Percentiles rank a stretch among this genome's conserved stretches.
Conservation (phyloP, 2,797 vertebrate genomes). For the Esox lucius region DNA sequence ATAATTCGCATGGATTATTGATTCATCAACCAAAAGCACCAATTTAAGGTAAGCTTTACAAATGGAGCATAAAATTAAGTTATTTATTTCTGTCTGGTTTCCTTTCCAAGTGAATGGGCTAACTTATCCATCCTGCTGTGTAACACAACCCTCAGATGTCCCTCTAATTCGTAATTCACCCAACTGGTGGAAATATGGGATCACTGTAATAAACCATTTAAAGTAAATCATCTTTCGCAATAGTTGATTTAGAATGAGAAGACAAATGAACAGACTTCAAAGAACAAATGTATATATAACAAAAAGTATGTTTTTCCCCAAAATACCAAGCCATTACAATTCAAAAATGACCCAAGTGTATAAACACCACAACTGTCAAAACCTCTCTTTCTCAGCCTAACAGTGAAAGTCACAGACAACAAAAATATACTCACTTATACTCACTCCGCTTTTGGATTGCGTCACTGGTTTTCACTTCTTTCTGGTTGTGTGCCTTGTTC, state of each 20-base stretch:
- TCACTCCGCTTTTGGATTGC: not conserved
- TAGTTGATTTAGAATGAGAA: not conserved
- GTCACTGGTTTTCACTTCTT: not conserved
- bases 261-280: not conserved
- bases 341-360: not conserved
- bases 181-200: too few species aligned
- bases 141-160: not conserved
- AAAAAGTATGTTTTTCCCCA: not conserved
- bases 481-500: slow-evolving; percentile 1
- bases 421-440: not conserved
- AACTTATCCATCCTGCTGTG: not conserved
- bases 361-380: not conserved
- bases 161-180: too few species aligned
- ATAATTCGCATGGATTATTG: not conserved
- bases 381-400: not conserved
- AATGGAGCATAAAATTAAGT: not conserved
- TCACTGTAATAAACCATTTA: too few species aligned
- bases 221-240: not conserved
- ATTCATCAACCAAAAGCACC: not conserved
- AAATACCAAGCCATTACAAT: not conserved
- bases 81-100: not conserved
- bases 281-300: not conserved
- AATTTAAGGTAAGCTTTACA: not conserved
- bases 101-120: not conserved
- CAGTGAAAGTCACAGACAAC: not conserved